These are phyloP conservation scores for Choloepus hoffmanni DNA, from an alignment of 2,113 vertebrate species.

Conservation along the genomic window DNA sequence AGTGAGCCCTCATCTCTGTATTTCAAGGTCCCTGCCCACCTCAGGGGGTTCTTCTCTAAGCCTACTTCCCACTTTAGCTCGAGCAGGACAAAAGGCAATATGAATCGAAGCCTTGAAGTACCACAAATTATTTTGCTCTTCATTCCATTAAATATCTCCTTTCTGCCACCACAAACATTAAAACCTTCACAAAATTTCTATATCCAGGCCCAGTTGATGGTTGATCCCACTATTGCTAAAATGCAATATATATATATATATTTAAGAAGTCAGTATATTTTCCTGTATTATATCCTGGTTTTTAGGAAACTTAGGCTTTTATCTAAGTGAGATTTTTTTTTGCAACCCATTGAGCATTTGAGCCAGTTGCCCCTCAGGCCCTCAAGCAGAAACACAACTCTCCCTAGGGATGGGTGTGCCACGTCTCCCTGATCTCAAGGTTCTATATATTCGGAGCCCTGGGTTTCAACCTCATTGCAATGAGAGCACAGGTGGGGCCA, in stretches of 20 bases:
- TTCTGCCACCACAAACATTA: neutral
- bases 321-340: neutral
- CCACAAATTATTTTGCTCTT: neutral
- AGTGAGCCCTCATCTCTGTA: neutral
- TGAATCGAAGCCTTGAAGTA: neutral
- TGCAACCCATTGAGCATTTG: neutral
- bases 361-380: neutral
- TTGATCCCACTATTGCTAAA: neutral
- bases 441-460: neutral
- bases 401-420: no score
- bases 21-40: neutral
- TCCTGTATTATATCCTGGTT: neutral
- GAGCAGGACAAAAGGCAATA: neutral
- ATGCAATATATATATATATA: no score
- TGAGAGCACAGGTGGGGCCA: neutral
- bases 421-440: no score
- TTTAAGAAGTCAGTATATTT: neutral
- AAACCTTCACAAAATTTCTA: neutral
- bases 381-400: neutral
- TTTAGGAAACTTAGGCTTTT: neutral
- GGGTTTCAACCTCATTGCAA: neutral
- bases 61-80: no score
- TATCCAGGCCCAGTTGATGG: neutral
- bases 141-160: neutral
- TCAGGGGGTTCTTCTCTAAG: neutral